Percentiles rank a stretch among this genome's conserved stretches.
These are phyloP conservation scores for Leptodactylus fallax DNA, from an alignment of 2,797 vertebrate genomes.

Conservation along the genomic window DNA sequence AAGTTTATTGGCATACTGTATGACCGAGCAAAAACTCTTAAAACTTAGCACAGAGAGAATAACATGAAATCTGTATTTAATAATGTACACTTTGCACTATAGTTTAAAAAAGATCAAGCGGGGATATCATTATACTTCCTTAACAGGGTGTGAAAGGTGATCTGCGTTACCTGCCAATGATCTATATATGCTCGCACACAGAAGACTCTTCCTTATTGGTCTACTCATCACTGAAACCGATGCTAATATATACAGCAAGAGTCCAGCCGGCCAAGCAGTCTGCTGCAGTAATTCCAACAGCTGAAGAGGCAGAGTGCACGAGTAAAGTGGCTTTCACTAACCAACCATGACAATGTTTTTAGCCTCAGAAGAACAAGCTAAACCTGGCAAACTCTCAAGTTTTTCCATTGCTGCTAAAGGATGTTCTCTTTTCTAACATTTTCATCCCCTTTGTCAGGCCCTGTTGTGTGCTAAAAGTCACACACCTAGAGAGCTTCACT, in stretches of 20 bases:
- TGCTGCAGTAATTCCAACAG: constrained; percentile 19
- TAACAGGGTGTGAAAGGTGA: not conserved
- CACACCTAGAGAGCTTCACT: not conserved
- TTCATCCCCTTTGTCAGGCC: not conserved
- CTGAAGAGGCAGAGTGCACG: constrained; percentile 24
- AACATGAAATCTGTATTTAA: not conserved
- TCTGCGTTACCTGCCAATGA: not conserved
- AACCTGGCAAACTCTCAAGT: not conserved
- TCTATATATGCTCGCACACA: not conserved
- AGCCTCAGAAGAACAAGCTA: constrained; percentile 9
- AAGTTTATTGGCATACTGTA: not conserved
- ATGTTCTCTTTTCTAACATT: not conserved
- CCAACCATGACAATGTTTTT: constrained; percentile 27
- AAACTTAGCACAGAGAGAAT: not conserved
- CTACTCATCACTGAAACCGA: not conserved
- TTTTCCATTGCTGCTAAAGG: not conserved
- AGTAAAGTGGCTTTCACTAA: constrained; percentile 22
- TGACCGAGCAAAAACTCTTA: not conserved
- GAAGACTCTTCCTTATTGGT: not conserved
- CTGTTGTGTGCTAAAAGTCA: not conserved
- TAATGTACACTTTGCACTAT: not conserved
- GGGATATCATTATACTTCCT: not conserved
- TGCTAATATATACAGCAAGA: constrained; percentile 6
- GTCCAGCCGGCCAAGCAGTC: not conserved
- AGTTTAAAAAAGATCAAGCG: not conserved